phyloP scores from a whole-genome alignment of 1,140 invertebrate genomes.

The Calephelis nemesis region DNA sequence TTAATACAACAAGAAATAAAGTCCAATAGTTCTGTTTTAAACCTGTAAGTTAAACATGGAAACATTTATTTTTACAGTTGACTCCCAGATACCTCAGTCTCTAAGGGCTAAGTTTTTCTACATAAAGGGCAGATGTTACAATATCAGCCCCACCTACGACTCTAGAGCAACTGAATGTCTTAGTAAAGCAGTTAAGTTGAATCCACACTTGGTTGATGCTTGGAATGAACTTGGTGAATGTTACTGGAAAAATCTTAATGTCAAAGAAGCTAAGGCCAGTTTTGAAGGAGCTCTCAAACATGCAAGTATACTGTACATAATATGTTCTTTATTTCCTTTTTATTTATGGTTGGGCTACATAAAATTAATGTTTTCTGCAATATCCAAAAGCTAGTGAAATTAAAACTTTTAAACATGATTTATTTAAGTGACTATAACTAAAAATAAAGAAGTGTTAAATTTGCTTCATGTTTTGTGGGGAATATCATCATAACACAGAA shows the following conservation, averaged over 20 bases:
- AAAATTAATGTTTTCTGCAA: too few relatives aligned
- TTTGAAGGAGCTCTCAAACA: conserved; percentile 90
- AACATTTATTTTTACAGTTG: conserved; percentile 44
- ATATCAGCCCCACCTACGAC: conserved; percentile 85
- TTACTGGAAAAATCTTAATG: conserved; percentile 93
- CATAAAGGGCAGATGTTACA: conserved; percentile 87
- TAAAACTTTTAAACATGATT: too few relatives aligned
- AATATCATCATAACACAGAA: too few relatives aligned
- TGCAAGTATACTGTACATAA: conserved; percentile 76
- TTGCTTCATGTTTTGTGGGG: too few relatives aligned
- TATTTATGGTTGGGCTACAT: too few relatives aligned
- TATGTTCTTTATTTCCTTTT: too few relatives aligned
- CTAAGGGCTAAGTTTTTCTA: conserved; percentile 84
- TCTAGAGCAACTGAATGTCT: conserved; percentile 86
- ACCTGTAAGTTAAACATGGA: neutral
- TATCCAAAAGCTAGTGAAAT: too few relatives aligned
- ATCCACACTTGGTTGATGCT: conserved; percentile 89
- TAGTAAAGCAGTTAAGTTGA: conserved; percentile 91
- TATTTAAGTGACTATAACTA: too few relatives aligned
- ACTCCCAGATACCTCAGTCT: conserved; percentile 76
- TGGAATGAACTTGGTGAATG: conserved; percentile 95
- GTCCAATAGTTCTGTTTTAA: too few relatives aligned
- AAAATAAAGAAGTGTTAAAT: too few relatives aligned
- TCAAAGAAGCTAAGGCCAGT: conserved; percentile 90
- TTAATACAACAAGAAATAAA: too few relatives aligned